These are phyloP conservation scores for Pogonus chalceus DNA, from an alignment of 1,140 invertebrate genomes.

Conservation along the genomic window DNA sequence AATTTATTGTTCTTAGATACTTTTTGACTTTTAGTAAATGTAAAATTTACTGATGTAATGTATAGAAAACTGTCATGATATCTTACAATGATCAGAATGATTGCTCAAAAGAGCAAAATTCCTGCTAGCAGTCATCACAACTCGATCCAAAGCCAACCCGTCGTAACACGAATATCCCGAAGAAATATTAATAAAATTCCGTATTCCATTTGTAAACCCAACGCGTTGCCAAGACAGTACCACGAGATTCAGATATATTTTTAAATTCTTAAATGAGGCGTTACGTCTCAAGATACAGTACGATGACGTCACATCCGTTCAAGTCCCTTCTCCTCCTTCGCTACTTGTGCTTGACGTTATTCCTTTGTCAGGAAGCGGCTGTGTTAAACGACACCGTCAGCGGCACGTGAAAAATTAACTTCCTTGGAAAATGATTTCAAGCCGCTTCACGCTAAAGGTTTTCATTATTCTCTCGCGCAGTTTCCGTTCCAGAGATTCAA, in stretches of 20 bases:
- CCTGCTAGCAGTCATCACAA: not conserved
- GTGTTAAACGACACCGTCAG: slow-evolving; percentile 4
- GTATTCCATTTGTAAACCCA: slow-evolving; percentile 2
- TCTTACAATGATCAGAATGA: not conserved
- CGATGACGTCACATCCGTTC: not conserved
- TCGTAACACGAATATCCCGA: not conserved
- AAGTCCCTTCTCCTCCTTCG: not conserved
- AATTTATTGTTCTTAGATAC: too few relatives aligned
- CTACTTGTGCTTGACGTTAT: not conserved
- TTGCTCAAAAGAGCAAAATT: not conserved
- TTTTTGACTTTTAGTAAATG: too few relatives aligned
- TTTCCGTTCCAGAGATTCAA: not conserved
- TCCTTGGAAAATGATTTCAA: slow-evolving; percentile 2
- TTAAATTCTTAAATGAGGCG: slow-evolving; percentile 7
- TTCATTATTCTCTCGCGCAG: slow-evolving; percentile 1
- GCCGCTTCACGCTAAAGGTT: not conserved
- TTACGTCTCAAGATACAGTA: not conserved
- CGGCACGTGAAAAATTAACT: slow-evolving; percentile 7
- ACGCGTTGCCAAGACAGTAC: slow-evolving; percentile 4
- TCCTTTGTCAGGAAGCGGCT: slow-evolving; percentile 3
- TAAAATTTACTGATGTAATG: too few relatives aligned
- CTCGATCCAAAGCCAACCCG: too few relatives aligned
- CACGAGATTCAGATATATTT: slow-evolving; percentile 6
- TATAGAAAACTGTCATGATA: not conserved
- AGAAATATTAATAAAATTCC: slow-evolving; percentile 8